phyloP scores from a whole-genome alignment of 2,113 vertebrate genomes.

The zebrafish (Danio rerio) region GRCz12tu NC_133186.1:21385501-21386000 shows the following conservation, averaged over 20 bases:
- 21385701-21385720: not conserved
- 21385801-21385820: not conserved
- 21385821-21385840: not conserved
- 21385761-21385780: not conserved
- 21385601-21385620: too few species aligned
- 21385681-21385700: not conserved
- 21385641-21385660: not conserved
- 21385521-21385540: too few species aligned
- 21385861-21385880: not conserved
- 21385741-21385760: not conserved
- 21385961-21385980: slow-evolving; percentile 43
- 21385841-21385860: not conserved
- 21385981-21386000: slow-evolving; percentile 26
- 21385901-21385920: slow-evolving; percentile 35
- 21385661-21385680: not conserved
- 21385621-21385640: not conserved
- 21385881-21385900: not conserved
- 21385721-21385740: not conserved
- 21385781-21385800: not conserved
- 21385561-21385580: too few species aligned
- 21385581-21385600: too few species aligned
- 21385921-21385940: slow-evolving; percentile 30
- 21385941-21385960: slow-evolving; percentile 38
- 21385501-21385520: too few species aligned
- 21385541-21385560: too few species aligned